These are phyloP conservation scores for Bagarius yarrelli DNA, from an alignment of 2,113 vertebrate genomes.

Conservation along the genomic window DNA sequence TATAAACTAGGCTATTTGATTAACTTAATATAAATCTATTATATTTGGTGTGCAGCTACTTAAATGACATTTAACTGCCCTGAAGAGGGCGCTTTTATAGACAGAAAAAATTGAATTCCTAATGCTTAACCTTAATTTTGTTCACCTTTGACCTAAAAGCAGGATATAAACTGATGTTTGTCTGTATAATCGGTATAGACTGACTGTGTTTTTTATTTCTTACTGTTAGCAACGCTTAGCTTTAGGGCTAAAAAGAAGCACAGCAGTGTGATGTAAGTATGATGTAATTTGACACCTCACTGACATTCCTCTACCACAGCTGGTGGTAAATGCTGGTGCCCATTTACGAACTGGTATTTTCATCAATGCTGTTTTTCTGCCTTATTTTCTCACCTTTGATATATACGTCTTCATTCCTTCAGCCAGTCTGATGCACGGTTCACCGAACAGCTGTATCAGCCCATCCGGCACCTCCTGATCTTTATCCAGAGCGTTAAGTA, in stretches of 20 bases:
- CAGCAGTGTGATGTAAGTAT: too few relatives aligned
- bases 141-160: too few relatives aligned
- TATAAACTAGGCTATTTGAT: neutral
- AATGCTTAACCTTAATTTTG: too few relatives aligned
- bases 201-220: too few relatives aligned
- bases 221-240: too few relatives aligned
- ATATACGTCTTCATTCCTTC: conserved; percentile 68
- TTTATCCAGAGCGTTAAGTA: conserved; percentile 61
- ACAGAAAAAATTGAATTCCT: neutral
- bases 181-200: too few relatives aligned
- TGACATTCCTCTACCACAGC: neutral
- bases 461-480: conserved; percentile 56
- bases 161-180: too few relatives aligned
- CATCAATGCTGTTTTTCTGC: too few relatives aligned
- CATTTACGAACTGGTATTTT: too few relatives aligned
- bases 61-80: neutral
- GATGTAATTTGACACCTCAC: neutral
- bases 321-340: too few relatives aligned
- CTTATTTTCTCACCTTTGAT: conserved; percentile 56
- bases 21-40: neutral
- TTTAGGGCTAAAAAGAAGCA: neutral
- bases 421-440: conserved; percentile 70
- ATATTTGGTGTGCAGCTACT: neutral
- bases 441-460: conserved; percentile 63
- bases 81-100: neutral